Percentiles rank a stretch among this genome's conserved stretches.
Conservation (phyloP, 37 sponge, comb jelly and placozoan genomes). For the Chondrosia reniformis region DNA sequence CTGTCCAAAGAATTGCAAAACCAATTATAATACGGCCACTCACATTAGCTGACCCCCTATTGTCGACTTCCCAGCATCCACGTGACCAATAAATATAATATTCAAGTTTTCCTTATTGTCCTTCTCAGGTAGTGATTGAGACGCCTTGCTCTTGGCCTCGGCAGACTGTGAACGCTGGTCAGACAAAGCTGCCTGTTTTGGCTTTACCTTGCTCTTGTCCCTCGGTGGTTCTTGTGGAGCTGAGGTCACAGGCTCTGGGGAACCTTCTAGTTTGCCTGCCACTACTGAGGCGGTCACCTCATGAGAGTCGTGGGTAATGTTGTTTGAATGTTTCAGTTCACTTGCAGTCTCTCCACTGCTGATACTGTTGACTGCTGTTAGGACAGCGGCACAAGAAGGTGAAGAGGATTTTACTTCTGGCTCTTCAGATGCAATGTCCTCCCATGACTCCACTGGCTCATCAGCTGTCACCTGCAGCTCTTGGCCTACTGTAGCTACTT, state of each 20-base stretch:
- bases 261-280: background rate
- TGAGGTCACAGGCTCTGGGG: background rate
- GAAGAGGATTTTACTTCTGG: background rate
- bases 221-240: background rate
- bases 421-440: constrained; percentile 47
- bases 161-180: background rate
- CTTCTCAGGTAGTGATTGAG: constrained; percentile 14
- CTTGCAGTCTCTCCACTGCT: background rate
- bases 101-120: constrained; percentile 91
- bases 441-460: constrained; percentile 66
- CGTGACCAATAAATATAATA: constrained; percentile 98
- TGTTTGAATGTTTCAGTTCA: background rate
- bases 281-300: background rate
- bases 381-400: background rate
- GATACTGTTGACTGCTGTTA: background rate
- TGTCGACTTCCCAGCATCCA: constrained; percentile 99
- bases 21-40: constrained; percentile 27
- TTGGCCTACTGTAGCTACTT: too few species aligned
- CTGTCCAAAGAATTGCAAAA: background rate
- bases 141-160: constrained; percentile 9
- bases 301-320: background rate
- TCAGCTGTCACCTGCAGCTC: too few species aligned
- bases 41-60: constrained; percentile 98
- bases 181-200: background rate
- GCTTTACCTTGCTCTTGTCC: constrained; percentile 1